phyloP scores from a whole-genome alignment of 2,888 invertebrate genomes.

The Epinotia ramella region DNA sequence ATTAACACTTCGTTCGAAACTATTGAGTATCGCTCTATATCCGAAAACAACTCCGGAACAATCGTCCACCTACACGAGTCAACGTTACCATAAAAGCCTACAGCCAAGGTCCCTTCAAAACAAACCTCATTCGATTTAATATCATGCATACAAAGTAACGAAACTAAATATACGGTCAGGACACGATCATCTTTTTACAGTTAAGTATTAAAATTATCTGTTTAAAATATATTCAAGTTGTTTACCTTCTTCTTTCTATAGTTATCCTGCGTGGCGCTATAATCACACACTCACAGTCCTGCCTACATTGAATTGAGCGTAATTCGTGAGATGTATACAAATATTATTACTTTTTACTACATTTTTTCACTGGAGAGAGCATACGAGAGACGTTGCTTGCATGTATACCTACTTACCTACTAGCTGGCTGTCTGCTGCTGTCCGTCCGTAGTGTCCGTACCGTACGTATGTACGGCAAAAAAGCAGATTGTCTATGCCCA shows the following conservation, averaged over 20 bases:
- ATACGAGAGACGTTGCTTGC: constrained; percentile 23
- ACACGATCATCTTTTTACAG: constrained; percentile 47
- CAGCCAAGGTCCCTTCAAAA: constrained; percentile 37
- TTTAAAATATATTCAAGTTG: constrained; percentile 36
- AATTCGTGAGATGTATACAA: constrained; percentile 54
- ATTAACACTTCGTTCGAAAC: constrained; percentile 20
- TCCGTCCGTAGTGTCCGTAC: constrained; percentile 17
- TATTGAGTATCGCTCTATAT: constrained; percentile 14
- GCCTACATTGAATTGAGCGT: constrained; percentile 61
- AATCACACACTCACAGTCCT: constrained; percentile 54
- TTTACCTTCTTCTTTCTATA: constrained; percentile 54
- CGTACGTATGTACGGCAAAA: constrained; percentile 37
- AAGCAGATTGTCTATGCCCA: constrained; percentile 50
- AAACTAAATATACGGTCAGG: constrained; percentile 36
- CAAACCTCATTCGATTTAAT: constrained; percentile 23
- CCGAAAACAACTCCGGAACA: constrained; percentile 48
- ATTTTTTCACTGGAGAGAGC: constrained; percentile 51
- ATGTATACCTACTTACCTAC: constrained; percentile 30
- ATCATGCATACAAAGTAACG: constrained; percentile 41
- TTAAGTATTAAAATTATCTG: constrained; percentile 45
- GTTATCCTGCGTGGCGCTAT: constrained; percentile 49
- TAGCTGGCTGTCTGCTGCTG: constrained; percentile 19
- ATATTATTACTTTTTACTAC: constrained; percentile 59
- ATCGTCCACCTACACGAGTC: constrained; percentile 60
- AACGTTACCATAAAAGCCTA: constrained; percentile 55